Conservation (phyloP, 2,888 invertebrate species). For the Cataglyphis livida region DNA sequence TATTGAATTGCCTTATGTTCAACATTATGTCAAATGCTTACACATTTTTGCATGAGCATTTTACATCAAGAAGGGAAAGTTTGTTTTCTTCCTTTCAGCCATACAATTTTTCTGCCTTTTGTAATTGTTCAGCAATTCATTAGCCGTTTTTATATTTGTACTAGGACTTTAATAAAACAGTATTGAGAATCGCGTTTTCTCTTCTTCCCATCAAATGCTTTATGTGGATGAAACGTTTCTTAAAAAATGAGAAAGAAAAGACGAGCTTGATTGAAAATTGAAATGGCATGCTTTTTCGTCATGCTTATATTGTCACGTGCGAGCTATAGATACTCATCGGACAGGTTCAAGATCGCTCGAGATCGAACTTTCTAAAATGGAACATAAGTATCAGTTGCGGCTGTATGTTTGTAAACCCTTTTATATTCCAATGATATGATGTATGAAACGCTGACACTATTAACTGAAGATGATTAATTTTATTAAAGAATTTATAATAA, state of each 20-base stretch:
- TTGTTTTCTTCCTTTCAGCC: neutral
- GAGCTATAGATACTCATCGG: constrained; percentile 4
- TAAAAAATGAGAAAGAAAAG: neutral
- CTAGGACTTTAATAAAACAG: neutral
- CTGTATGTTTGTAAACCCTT: constrained; percentile 14
- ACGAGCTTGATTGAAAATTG: constrained; percentile 2
- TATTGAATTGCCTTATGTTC: constrained; percentile 11
- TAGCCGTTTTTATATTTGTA: neutral
- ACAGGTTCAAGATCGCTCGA: constrained; percentile 21
- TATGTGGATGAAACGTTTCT: neutral
- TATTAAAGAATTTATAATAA: neutral
- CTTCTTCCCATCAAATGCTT: neutral
- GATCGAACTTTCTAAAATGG: constrained; percentile 26
- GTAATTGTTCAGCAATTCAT: neutral
- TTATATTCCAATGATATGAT: neutral
- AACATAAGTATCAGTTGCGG: neutral
- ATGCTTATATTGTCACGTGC: neutral
- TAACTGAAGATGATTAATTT: neutral
- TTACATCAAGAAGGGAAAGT: constrained; percentile 9
- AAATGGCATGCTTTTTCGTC: constrained; percentile 15
- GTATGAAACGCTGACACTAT: neutral
- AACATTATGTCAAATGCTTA: constrained; percentile 4
- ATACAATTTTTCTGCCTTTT: neutral
- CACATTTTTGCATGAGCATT: neutral
- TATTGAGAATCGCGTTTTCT: neutral